Base-by-base conservation (phyloP, 2,797 vertebrate species). In the Acipenser ruthenus region DNA sequence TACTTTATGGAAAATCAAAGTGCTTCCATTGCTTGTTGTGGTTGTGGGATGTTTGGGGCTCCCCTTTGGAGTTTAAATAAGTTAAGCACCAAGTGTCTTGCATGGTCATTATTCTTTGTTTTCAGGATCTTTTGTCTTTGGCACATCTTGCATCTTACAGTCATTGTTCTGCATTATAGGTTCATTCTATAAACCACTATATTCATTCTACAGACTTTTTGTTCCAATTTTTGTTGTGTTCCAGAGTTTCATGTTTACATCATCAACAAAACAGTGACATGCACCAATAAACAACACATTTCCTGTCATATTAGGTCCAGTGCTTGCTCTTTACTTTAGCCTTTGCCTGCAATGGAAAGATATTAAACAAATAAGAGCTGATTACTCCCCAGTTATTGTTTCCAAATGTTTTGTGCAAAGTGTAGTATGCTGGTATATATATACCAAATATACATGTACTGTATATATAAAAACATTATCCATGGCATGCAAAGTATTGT, bases 211-310 rank as follows among this genome's bases (percentile, higher is more conserved):
- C 53, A 59, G 50, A 50, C 58, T 37, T 37, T 37, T 3, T 37
- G 23, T 37, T 37, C 23, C 4, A 3, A 37, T 37, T 37, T 37
- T 37, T 37, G 23, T 37, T 37, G 23, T 37, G 23, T 37, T 37
- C 55, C 55, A 6, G 55, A 11, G 10, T n/a, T 58, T 58, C 80
- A 77, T 84, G 81, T 87, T 84, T 83, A 76, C 78, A 78, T 60
- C 81, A 81, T 74, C 75, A 68, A 77, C 23, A 77, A 71, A 72
- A 72, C 73, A 75, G 78, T 84, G 82, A 82, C 85, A 87, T 78
- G 84, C 83, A 85, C 79, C 81, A 87, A 87, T 85, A 89, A 89
- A 86, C 82, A 84, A 74, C 70, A 72, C 78, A 75, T 76, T 81
- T 79, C 78, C 69, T 75, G 74, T 72, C 77, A 71, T 73, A 11